A percentile compares a stretch with the other conserved stretches of the same genome.
Evolutionary conservation across 2,113 vertebrate genomes (phyloP).

Genomic region (Corythornis cristatus): DNA sequence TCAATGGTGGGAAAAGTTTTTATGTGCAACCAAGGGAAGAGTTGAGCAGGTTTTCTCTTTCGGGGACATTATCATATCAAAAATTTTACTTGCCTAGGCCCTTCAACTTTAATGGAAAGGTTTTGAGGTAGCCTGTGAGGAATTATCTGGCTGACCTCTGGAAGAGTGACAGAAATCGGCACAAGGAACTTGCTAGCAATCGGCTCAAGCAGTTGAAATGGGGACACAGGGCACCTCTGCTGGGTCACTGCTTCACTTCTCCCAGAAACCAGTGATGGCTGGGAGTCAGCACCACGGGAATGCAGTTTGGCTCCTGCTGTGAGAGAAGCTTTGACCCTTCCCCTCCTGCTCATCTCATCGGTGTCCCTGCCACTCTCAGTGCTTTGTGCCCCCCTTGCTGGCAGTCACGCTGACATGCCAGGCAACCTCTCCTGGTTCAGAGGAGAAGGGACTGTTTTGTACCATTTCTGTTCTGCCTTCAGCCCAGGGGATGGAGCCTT

Average conservation of each 20-base stretch:
- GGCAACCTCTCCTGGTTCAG: neutral
- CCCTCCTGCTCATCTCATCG: neutral
- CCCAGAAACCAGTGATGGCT: neutral
- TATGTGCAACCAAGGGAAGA: neutral
- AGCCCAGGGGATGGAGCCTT: neutral
- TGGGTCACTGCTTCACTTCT: neutral
- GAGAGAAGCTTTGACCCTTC: slow-evolving; percentile 3
- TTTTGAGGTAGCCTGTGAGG: neutral
- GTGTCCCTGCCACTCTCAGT: rapidly evolving
- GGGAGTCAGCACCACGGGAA: neutral
- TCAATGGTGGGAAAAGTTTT: neutral
- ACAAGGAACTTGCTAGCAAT: neutral
- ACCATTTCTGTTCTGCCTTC: neutral
- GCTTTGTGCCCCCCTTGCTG: neutral
- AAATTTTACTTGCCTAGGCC: neutral
- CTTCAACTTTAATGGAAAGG: neutral
- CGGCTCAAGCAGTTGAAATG: neutral
- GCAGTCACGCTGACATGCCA: neutral
- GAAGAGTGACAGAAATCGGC: neutral
- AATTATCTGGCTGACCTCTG: neutral
- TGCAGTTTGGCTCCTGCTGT: neutral
- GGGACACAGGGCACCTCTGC: neutral
- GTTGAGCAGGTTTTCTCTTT: neutral
- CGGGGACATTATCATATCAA: neutral
- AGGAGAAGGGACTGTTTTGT: neutral